Evolutionary conservation across 2,797 vertebrate genomes (phyloP).

Genomic region (Helarctos malayanus): DNA sequence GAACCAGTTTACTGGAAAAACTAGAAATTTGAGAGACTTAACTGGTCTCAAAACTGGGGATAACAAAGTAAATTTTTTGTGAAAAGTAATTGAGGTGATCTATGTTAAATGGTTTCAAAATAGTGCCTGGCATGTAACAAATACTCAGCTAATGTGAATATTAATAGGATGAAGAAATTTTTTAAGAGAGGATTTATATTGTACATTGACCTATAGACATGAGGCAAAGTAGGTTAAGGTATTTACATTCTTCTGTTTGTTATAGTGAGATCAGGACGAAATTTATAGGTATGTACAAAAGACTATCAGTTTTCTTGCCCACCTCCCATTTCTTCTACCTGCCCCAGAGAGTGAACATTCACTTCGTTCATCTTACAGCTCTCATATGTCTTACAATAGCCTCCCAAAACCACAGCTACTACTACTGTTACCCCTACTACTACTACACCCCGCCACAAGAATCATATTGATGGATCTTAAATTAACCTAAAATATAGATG

Average conservation of each 20-base stretch:
- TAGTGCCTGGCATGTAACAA: not conserved
- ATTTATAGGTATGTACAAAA: not conserved
- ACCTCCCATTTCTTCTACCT: not conserved
- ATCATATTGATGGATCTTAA: slow-evolving; percentile 51
- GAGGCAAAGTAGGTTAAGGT: not conserved
- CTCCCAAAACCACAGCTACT: not conserved
- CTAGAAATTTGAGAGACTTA: slow-evolving; percentile 10
- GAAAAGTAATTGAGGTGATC: slow-evolving; percentile 29
- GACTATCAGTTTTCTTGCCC: not conserved
- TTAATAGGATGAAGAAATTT: slow-evolving; percentile 38
- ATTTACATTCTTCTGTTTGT: not conserved
- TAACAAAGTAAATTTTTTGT: slow-evolving; percentile 26
- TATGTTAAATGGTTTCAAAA: not conserved
- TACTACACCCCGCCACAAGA: not conserved
- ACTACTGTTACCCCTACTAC: not conserved
- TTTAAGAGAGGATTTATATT: not conserved
- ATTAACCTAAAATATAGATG: slow-evolving; percentile 56
- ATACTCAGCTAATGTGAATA: not conserved
- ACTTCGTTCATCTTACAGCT: not conserved
- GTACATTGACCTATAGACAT: not conserved
- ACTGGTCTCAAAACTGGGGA: not conserved
- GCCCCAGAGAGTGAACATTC: not conserved
- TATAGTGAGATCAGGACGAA: not conserved
- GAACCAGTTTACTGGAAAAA: slow-evolving; percentile 31
- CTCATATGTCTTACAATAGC: not conserved